Conservation (phyloP, 2,113 vertebrate genomes). For the Strix aluco region DNA sequence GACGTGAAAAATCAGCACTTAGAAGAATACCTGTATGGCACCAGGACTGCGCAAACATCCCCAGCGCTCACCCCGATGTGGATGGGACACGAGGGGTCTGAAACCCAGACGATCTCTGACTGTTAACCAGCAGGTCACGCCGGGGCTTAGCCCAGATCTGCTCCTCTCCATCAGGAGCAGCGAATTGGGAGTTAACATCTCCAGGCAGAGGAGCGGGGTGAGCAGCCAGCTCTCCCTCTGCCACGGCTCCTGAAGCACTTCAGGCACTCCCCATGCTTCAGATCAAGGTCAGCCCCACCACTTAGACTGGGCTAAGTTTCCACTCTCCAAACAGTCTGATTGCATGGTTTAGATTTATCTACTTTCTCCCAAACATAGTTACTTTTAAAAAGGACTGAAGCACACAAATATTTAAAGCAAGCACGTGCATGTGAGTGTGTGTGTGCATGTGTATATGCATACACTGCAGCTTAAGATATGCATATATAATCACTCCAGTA, state of each 20-base stretch:
- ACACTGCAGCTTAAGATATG: background rate
- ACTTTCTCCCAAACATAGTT: background rate
- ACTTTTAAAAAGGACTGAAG: background rate
- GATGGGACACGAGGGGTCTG: background rate
- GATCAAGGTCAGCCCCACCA: background rate
- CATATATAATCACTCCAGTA: background rate
- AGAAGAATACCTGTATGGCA: rapidly evolving
- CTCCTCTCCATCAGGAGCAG: rapidly evolving
- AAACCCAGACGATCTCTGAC: background rate
- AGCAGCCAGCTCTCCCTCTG: background rate
- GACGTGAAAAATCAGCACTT: background rate
- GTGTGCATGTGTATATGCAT: rapidly evolving
- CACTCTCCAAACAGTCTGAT: background rate
- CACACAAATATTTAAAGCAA: background rate
- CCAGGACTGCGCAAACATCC: background rate
- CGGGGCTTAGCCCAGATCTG: background rate
- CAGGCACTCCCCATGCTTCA: background rate
- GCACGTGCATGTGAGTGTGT: rapidly evolving
- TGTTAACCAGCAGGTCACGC: background rate
- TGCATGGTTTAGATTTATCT: background rate
- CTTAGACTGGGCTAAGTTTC: background rate
- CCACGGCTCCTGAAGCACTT: background rate
- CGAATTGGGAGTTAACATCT: background rate
- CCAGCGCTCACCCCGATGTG: rapidly evolving
- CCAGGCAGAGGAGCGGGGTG: background rate